Conservation (phyloP, 2,797 vertebrate species). For the Coilia nasus region DNA sequence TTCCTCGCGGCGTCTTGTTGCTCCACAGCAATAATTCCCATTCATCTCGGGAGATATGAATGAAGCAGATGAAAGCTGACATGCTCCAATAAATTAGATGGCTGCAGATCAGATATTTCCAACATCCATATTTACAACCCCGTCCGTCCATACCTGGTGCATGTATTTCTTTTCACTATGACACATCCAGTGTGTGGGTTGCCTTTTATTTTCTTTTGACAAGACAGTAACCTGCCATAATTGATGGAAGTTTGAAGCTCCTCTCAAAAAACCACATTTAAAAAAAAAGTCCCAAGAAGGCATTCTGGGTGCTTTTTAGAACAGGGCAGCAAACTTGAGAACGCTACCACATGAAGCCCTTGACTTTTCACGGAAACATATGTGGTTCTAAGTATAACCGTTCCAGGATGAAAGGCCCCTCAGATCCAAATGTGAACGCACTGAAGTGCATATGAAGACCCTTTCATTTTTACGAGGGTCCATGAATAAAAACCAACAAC, state of each 20-base stretch:
- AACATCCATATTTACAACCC: not conserved
- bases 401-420: not conserved
- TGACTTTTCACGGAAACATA: not conserved
- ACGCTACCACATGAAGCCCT: not conserved
- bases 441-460: not conserved
- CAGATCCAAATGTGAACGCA: not conserved
- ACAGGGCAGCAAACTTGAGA: not conserved
- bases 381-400: not conserved
- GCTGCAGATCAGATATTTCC: not conserved
- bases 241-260: not conserved
- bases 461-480: not conserved
- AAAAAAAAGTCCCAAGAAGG: not conserved
- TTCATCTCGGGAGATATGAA: constrained; percentile 46
- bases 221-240: not conserved
- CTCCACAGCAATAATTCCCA: constrained; percentile 61
- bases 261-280: not conserved
- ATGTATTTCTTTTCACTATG: not conserved
- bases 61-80: constrained; percentile 23
- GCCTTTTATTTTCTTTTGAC: not conserved
- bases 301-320: not conserved
- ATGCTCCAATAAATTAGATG: not conserved
- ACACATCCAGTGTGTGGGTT: not conserved
- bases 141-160: not conserved
- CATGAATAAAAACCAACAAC: not conserved
- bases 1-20: constrained; percentile 59